phyloP scores from a whole-genome alignment of 2,888 invertebrate species.

The Epistrophe grossulariae region DNA sequence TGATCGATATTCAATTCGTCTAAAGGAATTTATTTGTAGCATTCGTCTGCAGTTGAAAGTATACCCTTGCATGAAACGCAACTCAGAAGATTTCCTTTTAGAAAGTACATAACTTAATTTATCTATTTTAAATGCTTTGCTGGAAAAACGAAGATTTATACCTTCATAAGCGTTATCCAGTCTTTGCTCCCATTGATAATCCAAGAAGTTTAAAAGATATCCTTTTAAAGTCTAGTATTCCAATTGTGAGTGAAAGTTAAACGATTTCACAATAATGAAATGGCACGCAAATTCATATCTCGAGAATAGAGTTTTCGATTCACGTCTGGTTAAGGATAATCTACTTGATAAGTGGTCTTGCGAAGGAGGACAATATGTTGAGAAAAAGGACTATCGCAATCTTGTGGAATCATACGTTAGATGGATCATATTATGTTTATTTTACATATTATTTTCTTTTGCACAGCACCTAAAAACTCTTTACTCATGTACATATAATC shows the following conservation, averaged over 20 bases:
- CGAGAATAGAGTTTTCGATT: constrained; percentile 83
- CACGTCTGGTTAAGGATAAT: constrained; percentile 82
- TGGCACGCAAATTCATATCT: constrained; percentile 81
- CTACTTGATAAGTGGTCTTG: constrained; percentile 82
- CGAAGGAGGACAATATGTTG: constrained; percentile 80
- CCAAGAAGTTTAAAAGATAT: constrained; percentile 80
- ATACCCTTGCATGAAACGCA: constrained; percentile 23
- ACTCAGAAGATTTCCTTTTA: background rate
- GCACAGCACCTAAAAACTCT: background rate
- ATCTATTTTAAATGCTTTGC: constrained; percentile 80
- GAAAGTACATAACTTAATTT: background rate
- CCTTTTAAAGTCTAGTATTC: constrained; percentile 82
- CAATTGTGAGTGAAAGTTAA: constrained; percentile 81
- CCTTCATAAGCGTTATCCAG: constrained; percentile 80
- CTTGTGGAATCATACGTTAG: constrained; percentile 83
- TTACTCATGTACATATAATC: background rate
- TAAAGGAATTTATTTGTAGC: constrained; percentile 42
- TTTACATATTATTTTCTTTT: constrained; percentile 37
- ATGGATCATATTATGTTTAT: constrained; percentile 57
- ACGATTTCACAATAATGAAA: constrained; percentile 77
- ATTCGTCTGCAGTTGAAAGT: constrained; percentile 43
- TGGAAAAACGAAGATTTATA: constrained; percentile 81
- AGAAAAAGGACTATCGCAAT: constrained; percentile 83
- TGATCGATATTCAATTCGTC: constrained; percentile 17
- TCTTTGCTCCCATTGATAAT: constrained; percentile 68